Conservation (phyloP, 2,888 invertebrate genomes). For the Archips xylosteana region DNA sequence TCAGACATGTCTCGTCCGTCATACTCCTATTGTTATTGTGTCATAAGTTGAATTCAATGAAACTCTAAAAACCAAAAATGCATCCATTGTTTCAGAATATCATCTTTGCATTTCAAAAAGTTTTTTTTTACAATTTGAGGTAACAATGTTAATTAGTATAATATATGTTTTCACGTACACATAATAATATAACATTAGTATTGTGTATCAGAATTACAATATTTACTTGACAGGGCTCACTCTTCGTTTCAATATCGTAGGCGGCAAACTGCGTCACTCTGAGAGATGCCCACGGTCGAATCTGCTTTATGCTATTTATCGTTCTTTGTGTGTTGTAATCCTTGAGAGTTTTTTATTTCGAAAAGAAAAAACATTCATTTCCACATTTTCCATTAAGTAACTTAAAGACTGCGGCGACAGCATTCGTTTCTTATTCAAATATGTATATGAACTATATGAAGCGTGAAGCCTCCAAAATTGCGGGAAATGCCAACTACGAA, state of each 20-base stretch:
- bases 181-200: neutral
- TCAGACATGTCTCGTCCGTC: neutral
- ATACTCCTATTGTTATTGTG: slow-evolving; percentile 1
- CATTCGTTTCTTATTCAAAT: neutral
- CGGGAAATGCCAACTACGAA: neutral
- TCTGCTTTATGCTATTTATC: slow-evolving; percentile 15
- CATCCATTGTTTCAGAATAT: slow-evolving; percentile 1
- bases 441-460: neutral
- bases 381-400: neutral
- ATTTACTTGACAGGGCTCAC: slow-evolving; percentile 7
- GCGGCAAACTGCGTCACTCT: slow-evolving; percentile 13
- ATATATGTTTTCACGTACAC: neutral
- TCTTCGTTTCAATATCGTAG: slow-evolving; percentile 15
- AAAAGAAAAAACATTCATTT: neutral
- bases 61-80: neutral
- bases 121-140: neutral
- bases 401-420: neutral
- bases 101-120: neutral
- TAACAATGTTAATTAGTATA: neutral
- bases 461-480: neutral
- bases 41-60: neutral
- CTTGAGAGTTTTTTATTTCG: neutral
- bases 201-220: neutral
- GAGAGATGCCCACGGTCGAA: slow-evolving; percentile 14
- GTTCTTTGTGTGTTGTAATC: slow-evolving; percentile 13